A percentile compares a stretch with the other conserved stretches of the same genome.
Evolutionary conservation across 2,797 vertebrate species (phyloP).

Genomic region (Picus viridis): DNA sequence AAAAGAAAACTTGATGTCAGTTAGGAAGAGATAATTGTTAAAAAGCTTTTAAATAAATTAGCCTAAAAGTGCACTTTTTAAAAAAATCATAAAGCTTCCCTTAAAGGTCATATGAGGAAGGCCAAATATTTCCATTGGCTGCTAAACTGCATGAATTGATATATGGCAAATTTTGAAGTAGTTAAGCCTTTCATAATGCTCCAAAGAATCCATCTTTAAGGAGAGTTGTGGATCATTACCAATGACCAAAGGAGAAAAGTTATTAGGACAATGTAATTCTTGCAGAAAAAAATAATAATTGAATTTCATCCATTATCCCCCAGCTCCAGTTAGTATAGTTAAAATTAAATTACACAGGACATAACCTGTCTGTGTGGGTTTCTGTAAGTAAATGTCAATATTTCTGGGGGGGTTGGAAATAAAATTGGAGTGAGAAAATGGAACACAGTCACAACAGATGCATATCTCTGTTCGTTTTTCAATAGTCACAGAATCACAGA

Average conservation of each 20-base stretch:
- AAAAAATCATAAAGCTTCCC: not conserved
- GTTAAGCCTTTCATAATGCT: not conserved
- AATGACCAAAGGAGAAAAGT: not conserved
- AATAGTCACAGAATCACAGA: no score
- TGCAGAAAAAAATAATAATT: conserved; percentile 13
- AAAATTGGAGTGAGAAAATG: not conserved
- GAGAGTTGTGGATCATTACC: not conserved
- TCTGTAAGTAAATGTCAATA: not conserved
- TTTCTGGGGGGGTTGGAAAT: not conserved
- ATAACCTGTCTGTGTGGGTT: not conserved
- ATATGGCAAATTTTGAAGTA: not conserved
- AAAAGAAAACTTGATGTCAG: not conserved
- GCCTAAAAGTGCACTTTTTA: not conserved
- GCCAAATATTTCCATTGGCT: not conserved
- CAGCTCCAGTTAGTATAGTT: not conserved
- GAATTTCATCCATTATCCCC: not conserved
- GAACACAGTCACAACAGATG: not conserved
- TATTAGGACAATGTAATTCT: conserved; percentile 22
- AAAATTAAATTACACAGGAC: not conserved
- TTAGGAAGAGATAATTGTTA: not conserved
- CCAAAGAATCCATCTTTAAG: not conserved
- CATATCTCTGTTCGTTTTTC: not conserved
- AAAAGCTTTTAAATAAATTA: not conserved
- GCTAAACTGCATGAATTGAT: not conserved
- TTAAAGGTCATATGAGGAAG: not conserved